A percentile compares a stretch with the other conserved stretches of the same genome.
Evolutionary conservation across 2,113 vertebrate genomes (phyloP).

Genomic region (Burhinus oedicnemus): DNA sequence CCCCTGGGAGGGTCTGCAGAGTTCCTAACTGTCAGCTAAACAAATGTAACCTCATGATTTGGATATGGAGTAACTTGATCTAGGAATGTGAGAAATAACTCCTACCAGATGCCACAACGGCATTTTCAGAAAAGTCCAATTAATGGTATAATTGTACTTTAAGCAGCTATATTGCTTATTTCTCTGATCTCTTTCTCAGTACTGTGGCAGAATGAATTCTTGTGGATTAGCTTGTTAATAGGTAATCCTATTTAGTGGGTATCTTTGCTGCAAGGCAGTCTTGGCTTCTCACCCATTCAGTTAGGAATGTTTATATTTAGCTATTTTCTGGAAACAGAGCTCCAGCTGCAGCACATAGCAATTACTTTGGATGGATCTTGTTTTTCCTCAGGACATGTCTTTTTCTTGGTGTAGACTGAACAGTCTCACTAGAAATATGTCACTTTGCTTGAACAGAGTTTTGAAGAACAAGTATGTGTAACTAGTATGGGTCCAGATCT

Average conservation of each 20-base stretch:
- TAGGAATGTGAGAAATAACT: background rate
- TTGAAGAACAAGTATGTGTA: background rate
- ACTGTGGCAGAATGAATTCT: background rate
- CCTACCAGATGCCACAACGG: background rate
- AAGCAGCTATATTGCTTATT: background rate
- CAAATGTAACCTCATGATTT: background rate
- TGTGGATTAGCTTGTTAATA: background rate
- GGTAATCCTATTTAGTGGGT: background rate
- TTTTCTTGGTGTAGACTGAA: constrained; percentile 13
- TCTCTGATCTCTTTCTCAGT: background rate
- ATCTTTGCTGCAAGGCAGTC: constrained; percentile 33
- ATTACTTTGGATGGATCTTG: background rate
- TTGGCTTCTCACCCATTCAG: constrained; percentile 30
- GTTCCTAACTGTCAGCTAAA: background rate
- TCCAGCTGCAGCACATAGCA: constrained; percentile 43
- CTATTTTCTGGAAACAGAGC: constrained; percentile 35
- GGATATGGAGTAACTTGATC: background rate
- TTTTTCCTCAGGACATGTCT: constrained; percentile 35
- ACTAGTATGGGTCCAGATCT: background rate
- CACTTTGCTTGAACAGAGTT: background rate
- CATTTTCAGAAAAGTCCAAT: background rate
- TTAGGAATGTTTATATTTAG: constrained; percentile 53
- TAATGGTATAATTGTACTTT: background rate
- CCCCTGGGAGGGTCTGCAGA: background rate
- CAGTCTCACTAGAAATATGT: constrained; percentile 9